Base-by-base conservation (phyloP, 2,888 invertebrate species). In the Pinctada fucata region DNA sequence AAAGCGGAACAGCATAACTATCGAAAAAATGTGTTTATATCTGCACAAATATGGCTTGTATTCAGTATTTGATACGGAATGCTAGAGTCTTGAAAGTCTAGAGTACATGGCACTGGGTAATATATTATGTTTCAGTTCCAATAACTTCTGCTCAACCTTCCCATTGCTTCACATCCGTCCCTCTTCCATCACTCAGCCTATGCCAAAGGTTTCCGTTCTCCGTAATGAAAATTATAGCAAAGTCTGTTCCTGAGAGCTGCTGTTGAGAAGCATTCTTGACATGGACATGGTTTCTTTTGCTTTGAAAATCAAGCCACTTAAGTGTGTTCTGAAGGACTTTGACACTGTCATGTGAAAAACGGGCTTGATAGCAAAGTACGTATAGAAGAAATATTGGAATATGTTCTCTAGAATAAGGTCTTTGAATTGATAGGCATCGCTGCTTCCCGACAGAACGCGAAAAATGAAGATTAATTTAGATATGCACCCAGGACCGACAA, bases 321-420 rank as follows among this genome's bases (percentile, higher is more conserved):
- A 72, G 74, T 84, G 82, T 13, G 48, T 63, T 16, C 82, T 72
- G 64, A 84, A 81, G 2, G 82, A 79, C 67, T 72, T 72, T 0
- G 87, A 88, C 13, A 85, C 81, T 3, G 84, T 67, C 5, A 87
- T 78, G 68, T 87, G 86, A 45, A 85, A 82, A 51, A 85, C 68
- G 10, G 88, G 86, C 72, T 85, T 85, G 13, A 87, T 68, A 66
- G 86, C 83, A 78, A 88, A 88, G 78, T 85, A 88, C 10, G 86
- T 80, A 52, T 87, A 86, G 81, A 88, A 88, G 0, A 83, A 64
- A 68, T 85, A 83, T 71, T 88, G 87, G n/a, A 88, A 85, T 13
- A 86, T 69, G 70, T 87, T 87, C 64, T 85, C 83, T 5, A 87
- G 69, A 2, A 86, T 77, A 45, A 87, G 74, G 63, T 83, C 86